Conservation (phyloP, 1,140 invertebrate genomes). For the Homarus americanus region DNA sequence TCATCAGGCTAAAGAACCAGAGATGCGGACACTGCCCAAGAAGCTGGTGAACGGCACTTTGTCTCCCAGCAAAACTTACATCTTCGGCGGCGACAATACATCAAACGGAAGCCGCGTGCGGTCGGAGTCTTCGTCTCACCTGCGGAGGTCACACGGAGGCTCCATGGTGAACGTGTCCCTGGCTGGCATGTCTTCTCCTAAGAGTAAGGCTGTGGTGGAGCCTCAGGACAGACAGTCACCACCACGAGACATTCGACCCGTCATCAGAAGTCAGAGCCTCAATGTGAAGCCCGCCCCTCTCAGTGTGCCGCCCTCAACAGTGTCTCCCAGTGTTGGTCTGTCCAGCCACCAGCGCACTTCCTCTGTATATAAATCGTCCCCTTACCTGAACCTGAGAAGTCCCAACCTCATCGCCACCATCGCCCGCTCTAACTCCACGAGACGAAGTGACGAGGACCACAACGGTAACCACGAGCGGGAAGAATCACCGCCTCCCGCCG, state of each 20-base stretch:
- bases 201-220: constrained; percentile 17
- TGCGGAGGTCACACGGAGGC: constrained; percentile 54
- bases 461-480: constrained; percentile 35
- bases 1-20: constrained; percentile 51
- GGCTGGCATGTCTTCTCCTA: constrained; percentile 49
- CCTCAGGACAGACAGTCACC: constrained; percentile 33
- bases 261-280: constrained; percentile 71
- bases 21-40: constrained; percentile 71
- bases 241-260: constrained; percentile 35
- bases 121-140: constrained; percentile 24
- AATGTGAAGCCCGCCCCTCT: constrained; percentile 68
- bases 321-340: background rate
- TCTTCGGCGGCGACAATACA: constrained; percentile 60
- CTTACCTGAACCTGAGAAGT: constrained; percentile 67
- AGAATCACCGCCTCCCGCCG: constrained; percentile 34
- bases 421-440: constrained; percentile 70
- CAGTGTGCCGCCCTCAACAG: constrained; percentile 8
- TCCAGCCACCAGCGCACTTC: constrained; percentile 57
- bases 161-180: constrained; percentile 69
- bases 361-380: constrained; percentile 54
- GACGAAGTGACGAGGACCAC: constrained; percentile 50
- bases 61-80: constrained; percentile 71
- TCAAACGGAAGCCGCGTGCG: constrained; percentile 8
- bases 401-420: constrained; percentile 75
- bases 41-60: constrained; percentile 67